phyloP scores from a whole-genome alignment of 2,797 vertebrate genomes.

The Macropus fuliginosus region DNA sequence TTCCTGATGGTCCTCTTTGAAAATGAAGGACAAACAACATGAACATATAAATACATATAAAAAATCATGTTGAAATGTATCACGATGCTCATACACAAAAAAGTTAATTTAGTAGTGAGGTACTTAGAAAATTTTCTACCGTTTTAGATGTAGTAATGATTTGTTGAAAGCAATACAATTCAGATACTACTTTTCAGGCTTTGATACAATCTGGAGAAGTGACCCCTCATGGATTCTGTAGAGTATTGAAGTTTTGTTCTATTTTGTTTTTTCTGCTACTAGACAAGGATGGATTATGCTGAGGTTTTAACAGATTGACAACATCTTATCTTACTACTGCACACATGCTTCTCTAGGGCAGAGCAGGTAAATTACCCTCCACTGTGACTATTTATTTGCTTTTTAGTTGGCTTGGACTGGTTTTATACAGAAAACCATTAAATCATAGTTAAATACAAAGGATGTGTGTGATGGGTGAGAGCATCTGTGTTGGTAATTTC shows the following conservation, averaged over 20 bases:
- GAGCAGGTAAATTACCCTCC: constrained; percentile 77
- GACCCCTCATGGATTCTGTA: constrained; percentile 20
- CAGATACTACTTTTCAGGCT: background rate
- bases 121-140: constrained; percentile 57
- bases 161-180: constrained; percentile 16
- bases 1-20: too few species aligned
- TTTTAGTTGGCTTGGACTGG: constrained; percentile 81
- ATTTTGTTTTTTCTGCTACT: background rate
- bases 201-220: constrained; percentile 45
- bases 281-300: constrained; percentile 56
- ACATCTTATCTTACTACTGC: constrained; percentile 69
- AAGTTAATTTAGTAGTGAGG: background rate
- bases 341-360: constrained; percentile 71
- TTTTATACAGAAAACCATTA: constrained; percentile 77
- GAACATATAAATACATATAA: background rate
- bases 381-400: constrained; percentile 79
- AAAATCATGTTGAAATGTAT: background rate
- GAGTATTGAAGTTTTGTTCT: background rate
- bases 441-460: constrained; percentile 76
- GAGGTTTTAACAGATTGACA: constrained; percentile 76
- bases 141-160: constrained; percentile 62
- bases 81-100: background rate
- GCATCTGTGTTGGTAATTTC: constrained; percentile 75
- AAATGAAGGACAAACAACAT: too few species aligned
- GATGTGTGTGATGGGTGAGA: constrained; percentile 44